Percentiles rank a stretch among this genome's conserved stretches.
These are phyloP conservation scores for Branchinecta lynchi DNA, from an alignment of 1,140 invertebrate genomes.

Conservation along the genomic window DNA sequence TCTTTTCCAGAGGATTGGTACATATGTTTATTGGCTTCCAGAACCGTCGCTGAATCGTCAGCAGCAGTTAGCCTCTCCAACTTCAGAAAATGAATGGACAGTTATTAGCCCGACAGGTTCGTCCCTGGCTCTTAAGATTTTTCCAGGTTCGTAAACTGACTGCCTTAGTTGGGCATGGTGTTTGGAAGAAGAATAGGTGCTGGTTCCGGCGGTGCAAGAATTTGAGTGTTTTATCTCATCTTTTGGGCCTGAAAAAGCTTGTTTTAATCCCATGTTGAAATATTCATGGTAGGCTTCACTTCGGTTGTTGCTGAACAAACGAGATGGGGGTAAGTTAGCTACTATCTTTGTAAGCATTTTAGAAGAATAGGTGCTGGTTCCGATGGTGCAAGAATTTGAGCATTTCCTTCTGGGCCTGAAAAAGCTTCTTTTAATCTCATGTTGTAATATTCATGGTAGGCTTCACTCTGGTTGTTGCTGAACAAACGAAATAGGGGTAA, in stretches of 20 bases:
- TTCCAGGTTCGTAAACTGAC: neutral
- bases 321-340: neutral
- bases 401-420: neutral
- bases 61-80: neutral
- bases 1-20: neutral
- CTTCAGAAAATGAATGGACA: neutral
- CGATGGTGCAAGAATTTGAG: neutral
- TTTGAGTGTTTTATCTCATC: neutral
- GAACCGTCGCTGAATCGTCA: neutral
- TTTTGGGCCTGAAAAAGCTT: neutral
- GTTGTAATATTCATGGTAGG: neutral
- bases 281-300: neutral
- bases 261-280: neutral
- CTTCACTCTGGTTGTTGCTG: too few species aligned
- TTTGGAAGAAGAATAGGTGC: neutral
- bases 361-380: neutral
- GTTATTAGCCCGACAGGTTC: neutral
- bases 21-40: neutral
- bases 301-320: neutral
- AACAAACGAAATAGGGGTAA: neutral
- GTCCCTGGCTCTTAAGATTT: slow-evolving; percentile 8
- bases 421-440: neutral
- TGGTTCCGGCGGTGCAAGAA: neutral
- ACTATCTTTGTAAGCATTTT: too few species aligned
- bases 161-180: too few species aligned